phyloP scores from a whole-genome alignment of 1,140 invertebrate species.

The Glossosoma conforme region DNA sequence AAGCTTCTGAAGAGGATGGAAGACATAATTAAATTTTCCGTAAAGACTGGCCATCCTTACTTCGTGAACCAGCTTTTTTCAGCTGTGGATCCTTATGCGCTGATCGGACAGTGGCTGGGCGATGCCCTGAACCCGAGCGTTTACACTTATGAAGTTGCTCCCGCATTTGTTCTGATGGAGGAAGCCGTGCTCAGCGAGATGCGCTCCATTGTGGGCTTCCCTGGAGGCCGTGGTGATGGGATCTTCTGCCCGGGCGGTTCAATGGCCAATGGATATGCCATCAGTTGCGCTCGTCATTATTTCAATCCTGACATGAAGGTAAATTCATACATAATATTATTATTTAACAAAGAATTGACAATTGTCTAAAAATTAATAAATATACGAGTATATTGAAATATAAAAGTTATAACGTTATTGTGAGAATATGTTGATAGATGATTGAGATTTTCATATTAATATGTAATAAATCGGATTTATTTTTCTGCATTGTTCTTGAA shows the following conservation, averaged over 20 bases:
- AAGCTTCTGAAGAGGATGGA: constrained; percentile 60
- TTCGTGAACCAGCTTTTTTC: constrained; percentile 85
- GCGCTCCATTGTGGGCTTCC: constrained; percentile 81
- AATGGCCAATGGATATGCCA: constrained; percentile 92
- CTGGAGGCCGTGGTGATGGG: constrained; percentile 72
- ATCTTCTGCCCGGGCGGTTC: constrained; percentile 95
- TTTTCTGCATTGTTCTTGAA: too few relatives aligned
- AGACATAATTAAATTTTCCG: constrained; percentile 71
- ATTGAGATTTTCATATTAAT: too few relatives aligned
- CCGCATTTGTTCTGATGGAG: constrained; percentile 84
- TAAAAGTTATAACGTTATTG: background rate
- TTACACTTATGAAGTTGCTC: constrained; percentile 89
- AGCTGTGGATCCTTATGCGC: constrained; percentile 78
- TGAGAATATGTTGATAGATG: too few relatives aligned
- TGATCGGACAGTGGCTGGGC: constrained; percentile 80
- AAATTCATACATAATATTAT: constrained; percentile 24
- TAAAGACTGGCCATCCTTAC: constrained; percentile 83
- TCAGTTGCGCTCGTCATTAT: constrained; percentile 79
- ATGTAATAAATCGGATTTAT: too few relatives aligned
- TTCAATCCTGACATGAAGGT: constrained; percentile 76
- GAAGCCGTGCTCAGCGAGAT: constrained; percentile 76
- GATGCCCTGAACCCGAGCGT: constrained; percentile 83
- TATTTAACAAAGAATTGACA: background rate
- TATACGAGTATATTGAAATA: background rate
- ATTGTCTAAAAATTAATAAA: background rate